phyloP scores from a whole-genome alignment of 1,140 invertebrate genomes.

The Tetragnatha versicolor region DNA sequence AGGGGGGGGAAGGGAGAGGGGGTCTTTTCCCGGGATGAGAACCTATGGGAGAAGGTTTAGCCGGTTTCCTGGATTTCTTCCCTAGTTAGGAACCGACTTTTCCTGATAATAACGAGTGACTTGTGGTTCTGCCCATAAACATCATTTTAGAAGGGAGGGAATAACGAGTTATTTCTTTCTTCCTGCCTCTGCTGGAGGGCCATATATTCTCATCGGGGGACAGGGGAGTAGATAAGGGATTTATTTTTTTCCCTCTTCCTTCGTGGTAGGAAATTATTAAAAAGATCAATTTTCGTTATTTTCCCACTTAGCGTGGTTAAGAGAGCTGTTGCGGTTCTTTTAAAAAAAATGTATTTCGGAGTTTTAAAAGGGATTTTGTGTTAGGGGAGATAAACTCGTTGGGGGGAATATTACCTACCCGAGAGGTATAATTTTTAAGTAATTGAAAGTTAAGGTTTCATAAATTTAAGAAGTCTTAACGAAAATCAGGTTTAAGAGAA shows the following conservation, averaged over 20 bases:
- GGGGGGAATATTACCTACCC: no score
- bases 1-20: neutral
- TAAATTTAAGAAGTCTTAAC: no score
- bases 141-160: neutral
- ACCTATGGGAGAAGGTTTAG: conserved; percentile 33
- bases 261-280: no score
- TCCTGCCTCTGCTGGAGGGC: neutral
- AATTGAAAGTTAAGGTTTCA: no score
- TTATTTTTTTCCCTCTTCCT: neutral
- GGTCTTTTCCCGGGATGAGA: neutral
- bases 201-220: conserved; percentile 10
- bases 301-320: no score
- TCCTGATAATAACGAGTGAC: conserved; percentile 41
- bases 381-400: no score
- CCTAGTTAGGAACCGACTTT: conserved; percentile 14
- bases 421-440: no score
- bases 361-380: no score
- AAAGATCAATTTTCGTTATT: no score
- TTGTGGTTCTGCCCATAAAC: conserved; percentile 29
- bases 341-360: no score
- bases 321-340: no score
- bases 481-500: no score
- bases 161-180: conserved; percentile 9
- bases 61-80: conserved; percentile 46
- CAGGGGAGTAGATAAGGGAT: neutral